Conservation (phyloP, 1,140 invertebrate genomes). For the Gryllus bimaculatus region DNA sequence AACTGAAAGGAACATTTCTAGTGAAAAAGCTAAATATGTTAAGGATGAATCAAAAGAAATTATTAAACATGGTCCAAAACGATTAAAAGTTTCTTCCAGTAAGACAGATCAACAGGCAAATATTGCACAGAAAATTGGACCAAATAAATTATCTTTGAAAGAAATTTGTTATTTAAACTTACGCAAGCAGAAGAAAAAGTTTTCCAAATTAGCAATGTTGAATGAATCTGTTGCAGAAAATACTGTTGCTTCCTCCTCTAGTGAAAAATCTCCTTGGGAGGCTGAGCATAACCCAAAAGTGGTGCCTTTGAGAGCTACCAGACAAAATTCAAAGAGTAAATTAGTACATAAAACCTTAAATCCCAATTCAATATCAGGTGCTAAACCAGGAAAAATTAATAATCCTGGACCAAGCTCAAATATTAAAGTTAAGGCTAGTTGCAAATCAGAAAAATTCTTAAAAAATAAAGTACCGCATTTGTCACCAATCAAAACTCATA, state of each 20-base stretch:
- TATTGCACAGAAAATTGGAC: background rate
- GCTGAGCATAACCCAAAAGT: background rate
- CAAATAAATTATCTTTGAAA: background rate
- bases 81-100: background rate
- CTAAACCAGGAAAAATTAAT: background rate
- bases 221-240: background rate
- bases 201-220: background rate
- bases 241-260: background rate
- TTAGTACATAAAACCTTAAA: background rate
- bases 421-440: background rate
- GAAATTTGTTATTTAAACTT: background rate
- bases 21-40: background rate
- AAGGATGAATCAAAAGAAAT: slow-evolving; percentile 1
- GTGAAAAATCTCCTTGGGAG: background rate
- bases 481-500: background rate
- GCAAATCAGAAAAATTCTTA: background rate
- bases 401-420: background rate
- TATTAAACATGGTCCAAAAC: background rate
- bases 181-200: background rate
- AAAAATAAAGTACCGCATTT: background rate
- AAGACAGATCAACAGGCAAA: background rate
- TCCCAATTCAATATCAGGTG: background rate
- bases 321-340: background rate
- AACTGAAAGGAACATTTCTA: background rate
- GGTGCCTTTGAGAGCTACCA: background rate